Evolutionary conservation across 2,113 vertebrate genomes (phyloP), one percentile per base, ranked within the genome.

Genomic region (Baryphthengus martii): DNA sequence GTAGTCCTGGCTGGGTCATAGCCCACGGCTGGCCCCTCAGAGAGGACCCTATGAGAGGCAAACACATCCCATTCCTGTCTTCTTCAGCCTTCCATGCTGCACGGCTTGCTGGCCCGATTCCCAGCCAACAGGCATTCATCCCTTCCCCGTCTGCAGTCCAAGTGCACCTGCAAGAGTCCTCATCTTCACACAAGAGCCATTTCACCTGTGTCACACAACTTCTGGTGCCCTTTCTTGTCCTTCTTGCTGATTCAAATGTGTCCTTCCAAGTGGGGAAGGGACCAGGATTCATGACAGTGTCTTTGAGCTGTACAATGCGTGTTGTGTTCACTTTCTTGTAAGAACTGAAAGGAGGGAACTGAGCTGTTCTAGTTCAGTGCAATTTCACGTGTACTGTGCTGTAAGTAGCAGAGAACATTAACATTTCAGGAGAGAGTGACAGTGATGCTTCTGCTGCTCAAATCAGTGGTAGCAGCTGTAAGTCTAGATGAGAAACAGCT

Each of bases 31-130:
- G 0, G 3, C 10, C 4, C 7, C 21, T 44, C 29, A 35, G 44
- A 58, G 42, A n/a, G 19, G 13, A 52, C 28, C 31, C 8, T 15
- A 11, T 3, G 1, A 39, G 35, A 24, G 35, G 26, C 49, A 23
- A 61, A 33, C 1, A 1, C 23, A 8, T 58, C 31, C 47, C 2
- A 0, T 31, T 71, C 35, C 0, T 4, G 14, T 61, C 5, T 74
- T 17, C 39, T 4, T 3, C 20, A 53, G 52, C 31, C 17, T 7
- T 45, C 18, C 23, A 15, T 1, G 1, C 4, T 23, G 37, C 24
- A 1, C 25, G 8, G 24, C 33, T 76, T 3, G 0, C 16, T 3
- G 16, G 29, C 10, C 3, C 2, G 5, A n/a, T n/a, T n/a, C n/a
- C 17, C 65, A 74, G 40, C 68, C 25, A 5, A 2, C 47, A 15